phyloP scores from a whole-genome alignment of 2,888 invertebrate species.

The Agriopis aurantiaria region DNA sequence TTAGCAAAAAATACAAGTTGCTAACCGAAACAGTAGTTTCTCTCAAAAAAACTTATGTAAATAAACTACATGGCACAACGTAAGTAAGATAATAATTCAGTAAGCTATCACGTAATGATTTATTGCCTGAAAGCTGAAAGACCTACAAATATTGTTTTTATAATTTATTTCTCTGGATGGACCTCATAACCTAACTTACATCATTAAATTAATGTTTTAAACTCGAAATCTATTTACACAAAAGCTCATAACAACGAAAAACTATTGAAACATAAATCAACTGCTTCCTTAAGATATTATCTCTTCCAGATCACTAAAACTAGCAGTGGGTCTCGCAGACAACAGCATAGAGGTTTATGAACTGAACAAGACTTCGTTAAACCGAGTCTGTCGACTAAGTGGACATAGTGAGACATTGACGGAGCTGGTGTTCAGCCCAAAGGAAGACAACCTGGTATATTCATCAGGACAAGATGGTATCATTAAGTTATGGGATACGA shows the following conservation, averaged over 20 bases:
- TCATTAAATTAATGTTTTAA: not conserved
- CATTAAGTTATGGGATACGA: slow-evolving; percentile 88
- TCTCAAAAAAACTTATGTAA: slow-evolving; percentile 86
- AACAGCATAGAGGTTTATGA: slow-evolving; percentile 76
- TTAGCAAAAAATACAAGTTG: slow-evolving; percentile 68
- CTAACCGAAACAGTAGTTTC: slow-evolving; percentile 83
- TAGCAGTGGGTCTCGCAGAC: slow-evolving; percentile 69
- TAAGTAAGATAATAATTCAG: slow-evolving; percentile 58
- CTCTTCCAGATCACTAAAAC: slow-evolving; percentile 66
- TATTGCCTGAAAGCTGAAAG: too few species aligned
- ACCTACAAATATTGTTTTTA: not conserved
- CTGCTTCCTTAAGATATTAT: not conserved
- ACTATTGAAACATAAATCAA: not conserved
- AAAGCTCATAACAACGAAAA: not conserved
- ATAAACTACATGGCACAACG: slow-evolving; percentile 87
- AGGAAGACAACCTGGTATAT: slow-evolving; percentile 86
- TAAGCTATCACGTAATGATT: not conserved
- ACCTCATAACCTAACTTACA: slow-evolving; percentile 10
- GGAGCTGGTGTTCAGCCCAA: slow-evolving; percentile 87
- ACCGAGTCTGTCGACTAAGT: slow-evolving; percentile 71
- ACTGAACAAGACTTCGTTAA: slow-evolving; percentile 63
- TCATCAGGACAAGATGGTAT: slow-evolving; percentile 85
- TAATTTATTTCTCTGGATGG: not conserved
- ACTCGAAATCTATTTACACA: not conserved
- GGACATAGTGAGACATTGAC: slow-evolving; percentile 80